phyloP scores from a whole-genome alignment of 2,888 invertebrate species.

The Selenia dentaria region DNA sequence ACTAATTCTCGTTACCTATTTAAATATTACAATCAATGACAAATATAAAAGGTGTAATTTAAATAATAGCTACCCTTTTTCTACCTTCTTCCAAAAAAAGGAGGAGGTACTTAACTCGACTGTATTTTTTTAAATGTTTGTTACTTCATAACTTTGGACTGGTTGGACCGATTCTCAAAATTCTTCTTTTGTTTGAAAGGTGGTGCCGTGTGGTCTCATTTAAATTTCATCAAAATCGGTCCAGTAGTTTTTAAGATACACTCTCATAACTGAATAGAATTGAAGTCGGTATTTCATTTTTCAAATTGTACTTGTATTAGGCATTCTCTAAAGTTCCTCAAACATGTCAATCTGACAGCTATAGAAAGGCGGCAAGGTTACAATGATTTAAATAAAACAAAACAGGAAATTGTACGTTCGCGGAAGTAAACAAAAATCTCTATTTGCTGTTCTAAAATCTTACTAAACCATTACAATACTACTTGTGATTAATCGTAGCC shows the following conservation, averaged over 20 bases:
- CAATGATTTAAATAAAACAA: slow-evolving; percentile 12
- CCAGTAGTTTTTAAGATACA: too few species aligned
- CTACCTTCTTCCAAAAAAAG: too few species aligned
- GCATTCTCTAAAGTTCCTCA: slow-evolving; percentile 13
- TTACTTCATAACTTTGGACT: too few species aligned
- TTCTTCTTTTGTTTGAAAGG: too few species aligned
- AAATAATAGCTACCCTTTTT: neutral
- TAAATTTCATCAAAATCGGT: too few species aligned
- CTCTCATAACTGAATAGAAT: too few species aligned
- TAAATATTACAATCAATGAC: neutral
- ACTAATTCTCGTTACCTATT: neutral
- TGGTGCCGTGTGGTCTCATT: too few species aligned
- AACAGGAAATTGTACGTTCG: slow-evolving; percentile 17
- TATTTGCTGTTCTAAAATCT: slow-evolving; percentile 16
- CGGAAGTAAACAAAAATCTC: slow-evolving; percentile 23
- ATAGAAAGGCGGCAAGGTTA: slow-evolving; percentile 17
- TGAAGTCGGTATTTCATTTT: too few species aligned
- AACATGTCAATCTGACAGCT: slow-evolving; percentile 12
- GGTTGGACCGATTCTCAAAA: too few species aligned
- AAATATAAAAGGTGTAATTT: neutral
- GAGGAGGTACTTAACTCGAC: too few species aligned
- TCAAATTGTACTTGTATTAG: too few species aligned
- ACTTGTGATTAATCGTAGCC: slow-evolving; percentile 18
- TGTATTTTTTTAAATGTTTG: too few species aligned
- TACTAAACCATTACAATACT: slow-evolving; percentile 10